phyloP scores from a whole-genome alignment of 2,113 vertebrate species.

The Lepus europaeus region DNA sequence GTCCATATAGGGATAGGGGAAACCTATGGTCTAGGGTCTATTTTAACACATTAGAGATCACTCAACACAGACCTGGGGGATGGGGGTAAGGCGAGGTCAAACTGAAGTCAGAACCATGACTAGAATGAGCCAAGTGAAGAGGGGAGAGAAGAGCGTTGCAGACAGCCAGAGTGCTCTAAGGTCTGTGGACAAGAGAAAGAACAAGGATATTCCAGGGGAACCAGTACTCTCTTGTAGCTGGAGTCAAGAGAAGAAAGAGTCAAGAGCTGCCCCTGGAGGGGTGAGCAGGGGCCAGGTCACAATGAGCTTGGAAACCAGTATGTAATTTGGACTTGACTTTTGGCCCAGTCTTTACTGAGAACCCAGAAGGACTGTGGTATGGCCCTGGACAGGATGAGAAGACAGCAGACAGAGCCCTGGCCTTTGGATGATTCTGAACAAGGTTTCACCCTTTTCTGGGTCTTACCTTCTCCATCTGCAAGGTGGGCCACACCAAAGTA shows the following conservation, averaged over 20 bases:
- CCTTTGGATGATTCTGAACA: not conserved
- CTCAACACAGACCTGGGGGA: not conserved
- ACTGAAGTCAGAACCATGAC: not conserved
- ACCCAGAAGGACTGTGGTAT: too few relatives aligned
- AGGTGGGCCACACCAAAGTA: not conserved
- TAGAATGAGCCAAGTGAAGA: not conserved
- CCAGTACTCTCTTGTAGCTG: not conserved
- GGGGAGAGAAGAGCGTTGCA: not conserved
- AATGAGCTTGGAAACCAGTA: not conserved
- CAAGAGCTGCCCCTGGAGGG: not conserved
- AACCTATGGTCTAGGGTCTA: too few relatives aligned
- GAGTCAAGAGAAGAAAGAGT: not conserved
- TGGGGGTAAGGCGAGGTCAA: not conserved
- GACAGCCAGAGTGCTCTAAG: not conserved
- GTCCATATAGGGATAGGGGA: not conserved
- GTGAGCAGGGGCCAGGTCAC: not conserved
- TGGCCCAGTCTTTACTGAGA: not conserved
- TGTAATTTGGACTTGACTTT: constrained; percentile 7
- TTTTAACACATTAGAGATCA: not conserved
- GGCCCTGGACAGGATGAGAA: not conserved
- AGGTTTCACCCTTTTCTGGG: not conserved
- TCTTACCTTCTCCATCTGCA: not conserved
- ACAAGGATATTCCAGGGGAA: not conserved
- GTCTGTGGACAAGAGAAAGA: not conserved
- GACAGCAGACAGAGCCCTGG: not conserved